These are phyloP conservation scores for Neodontobutis hainanensis DNA, from an alignment of 2,113 vertebrate genomes.

Conservation along the genomic window DNA sequence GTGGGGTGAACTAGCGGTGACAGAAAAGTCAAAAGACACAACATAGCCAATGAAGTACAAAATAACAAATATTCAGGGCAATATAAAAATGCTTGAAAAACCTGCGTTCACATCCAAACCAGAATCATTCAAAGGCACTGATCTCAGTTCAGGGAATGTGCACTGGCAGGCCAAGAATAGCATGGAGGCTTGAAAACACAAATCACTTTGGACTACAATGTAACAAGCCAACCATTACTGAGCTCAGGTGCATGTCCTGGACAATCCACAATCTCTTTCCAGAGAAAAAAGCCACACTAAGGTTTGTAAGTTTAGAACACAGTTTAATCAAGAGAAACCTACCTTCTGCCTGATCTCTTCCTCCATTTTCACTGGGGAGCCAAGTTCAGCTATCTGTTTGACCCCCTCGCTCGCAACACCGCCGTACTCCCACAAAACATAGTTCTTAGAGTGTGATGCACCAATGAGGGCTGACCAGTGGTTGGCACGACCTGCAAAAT, in stretches of 20 bases:
- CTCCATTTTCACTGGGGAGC: slow-evolving; percentile 98
- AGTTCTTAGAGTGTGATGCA: slow-evolving; percentile 93
- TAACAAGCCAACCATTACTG: slow-evolving; percentile 28
- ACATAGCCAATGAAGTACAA: too few species aligned
- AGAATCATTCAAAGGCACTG: not conserved
- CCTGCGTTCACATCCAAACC: slow-evolving; percentile 11
- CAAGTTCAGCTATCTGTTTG: slow-evolving; percentile 93
- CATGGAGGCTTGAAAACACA: slow-evolving; percentile 40
- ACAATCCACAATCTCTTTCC: slow-evolving; percentile 9
- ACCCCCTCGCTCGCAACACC: slow-evolving; percentile 92
- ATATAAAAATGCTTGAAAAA: not conserved
- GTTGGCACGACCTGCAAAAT: slow-evolving; percentile 88
- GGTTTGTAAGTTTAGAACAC: not conserved
- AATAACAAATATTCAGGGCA: too few species aligned
- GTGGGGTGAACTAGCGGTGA: not conserved
- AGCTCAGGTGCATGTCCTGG: slow-evolving; percentile 22
- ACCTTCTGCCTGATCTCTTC: slow-evolving; percentile 99
- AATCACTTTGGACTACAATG: slow-evolving; percentile 49
- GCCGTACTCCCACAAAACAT: slow-evolving; percentile 96
- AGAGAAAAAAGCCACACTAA: not conserved
- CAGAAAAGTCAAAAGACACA: not conserved
- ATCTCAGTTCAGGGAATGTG: not conserved
- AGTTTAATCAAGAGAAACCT: slow-evolving; percentile 39
- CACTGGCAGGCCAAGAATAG: slow-evolving; percentile 42
- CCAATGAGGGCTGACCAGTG: slow-evolving; percentile 99